A percentile compares a stretch with the other conserved stretches of the same genome.
These are phyloP conservation scores for Embiotoca jacksoni DNA, from an alignment of 2,113 vertebrate species.

Conservation along the genomic window DNA sequence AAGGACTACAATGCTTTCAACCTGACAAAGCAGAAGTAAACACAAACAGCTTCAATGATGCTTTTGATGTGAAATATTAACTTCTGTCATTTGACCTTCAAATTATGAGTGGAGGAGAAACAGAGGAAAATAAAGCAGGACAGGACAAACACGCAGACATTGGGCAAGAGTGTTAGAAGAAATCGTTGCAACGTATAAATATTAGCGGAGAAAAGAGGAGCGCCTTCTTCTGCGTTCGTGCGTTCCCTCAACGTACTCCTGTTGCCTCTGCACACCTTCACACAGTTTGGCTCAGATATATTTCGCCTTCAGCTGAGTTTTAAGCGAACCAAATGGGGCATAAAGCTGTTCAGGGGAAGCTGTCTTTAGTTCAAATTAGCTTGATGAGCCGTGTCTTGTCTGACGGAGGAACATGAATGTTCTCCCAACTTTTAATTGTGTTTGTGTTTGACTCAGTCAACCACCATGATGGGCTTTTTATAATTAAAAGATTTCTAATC, in stretches of 20 bases:
- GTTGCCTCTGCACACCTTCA: conserved; percentile 6
- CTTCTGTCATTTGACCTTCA: background rate
- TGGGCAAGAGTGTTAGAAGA: background rate
- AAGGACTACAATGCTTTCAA: background rate
- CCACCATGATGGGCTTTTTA: conserved; percentile 36
- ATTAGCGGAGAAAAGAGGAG: background rate
- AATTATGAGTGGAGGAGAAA: background rate
- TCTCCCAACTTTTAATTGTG: conserved; percentile 52
- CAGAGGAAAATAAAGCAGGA: conserved; percentile 1
- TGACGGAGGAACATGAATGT: conserved; percentile 28
- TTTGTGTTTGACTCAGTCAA: conserved; percentile 40
- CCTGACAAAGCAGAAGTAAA: too few relatives aligned
- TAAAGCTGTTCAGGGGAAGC: conserved; percentile 26
- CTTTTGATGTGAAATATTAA: conserved; percentile 2
- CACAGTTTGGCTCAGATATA: conserved; percentile 25
- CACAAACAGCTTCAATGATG: too few relatives aligned
- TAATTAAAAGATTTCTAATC: conserved; percentile 58
- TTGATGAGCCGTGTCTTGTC: conserved; percentile 43
- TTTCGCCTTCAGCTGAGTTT: conserved; percentile 21
- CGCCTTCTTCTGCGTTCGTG: background rate
- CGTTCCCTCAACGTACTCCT: too few relatives aligned
- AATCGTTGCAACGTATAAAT: conserved; percentile 8
- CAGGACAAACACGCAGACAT: background rate
- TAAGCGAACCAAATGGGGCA: conserved; percentile 35
- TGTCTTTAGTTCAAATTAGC: conserved; percentile 26